Percentiles rank a stretch among this genome's conserved stretches.
These are phyloP conservation scores for Etheostoma perlongum DNA, from an alignment of 2,797 vertebrate species.

Conservation along the genomic window DNA sequence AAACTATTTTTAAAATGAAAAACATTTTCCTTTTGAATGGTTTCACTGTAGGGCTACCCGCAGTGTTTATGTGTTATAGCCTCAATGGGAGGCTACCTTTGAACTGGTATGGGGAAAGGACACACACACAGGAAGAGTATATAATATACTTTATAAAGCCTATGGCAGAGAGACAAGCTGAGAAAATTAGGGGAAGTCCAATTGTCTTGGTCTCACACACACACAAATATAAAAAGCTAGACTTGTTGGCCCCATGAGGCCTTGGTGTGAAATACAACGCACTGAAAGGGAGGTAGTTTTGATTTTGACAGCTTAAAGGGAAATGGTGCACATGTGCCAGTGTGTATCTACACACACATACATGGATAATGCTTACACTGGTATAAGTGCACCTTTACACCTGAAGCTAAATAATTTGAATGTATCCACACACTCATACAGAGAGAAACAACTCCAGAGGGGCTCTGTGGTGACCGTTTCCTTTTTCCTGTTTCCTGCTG, in stretches of 20 bases:
- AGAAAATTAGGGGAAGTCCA: slow-evolving; percentile 68
- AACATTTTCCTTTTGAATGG: slow-evolving; percentile 7
- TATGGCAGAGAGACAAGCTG: slow-evolving; percentile 37
- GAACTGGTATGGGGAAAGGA: slow-evolving; percentile 39
- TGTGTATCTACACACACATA: slow-evolving; percentile 6
- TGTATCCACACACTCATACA: slow-evolving; percentile 15
- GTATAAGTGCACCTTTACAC: slow-evolving; percentile 17
- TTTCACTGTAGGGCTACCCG: slow-evolving; percentile 21
- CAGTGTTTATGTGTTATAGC: slow-evolving; percentile 36
- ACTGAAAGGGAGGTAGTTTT: slow-evolving; percentile 10
- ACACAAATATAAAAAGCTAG: not conserved
- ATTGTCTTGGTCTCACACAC: slow-evolving; percentile 25
- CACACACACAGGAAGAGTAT: slow-evolving; percentile 66
- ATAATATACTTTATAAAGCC: slow-evolving; percentile 37
- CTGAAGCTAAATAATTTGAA: slow-evolving; percentile 38
- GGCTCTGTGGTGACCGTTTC: slow-evolving; percentile 62
- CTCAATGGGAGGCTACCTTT: slow-evolving; percentile 53
- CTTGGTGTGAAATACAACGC: slow-evolving; percentile 7
- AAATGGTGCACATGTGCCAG: not conserved
- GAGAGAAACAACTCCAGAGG: slow-evolving; percentile 33
- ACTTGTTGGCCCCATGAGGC: slow-evolving; percentile 1
- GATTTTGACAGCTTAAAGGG: slow-evolving; percentile 16
- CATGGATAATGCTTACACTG: not conserved
- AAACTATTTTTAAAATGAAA: not conserved
- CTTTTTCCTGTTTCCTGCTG: slow-evolving; percentile 81